phyloP scores from a whole-genome alignment of 2,113 vertebrate species.

The Eclectus roratus region DNA sequence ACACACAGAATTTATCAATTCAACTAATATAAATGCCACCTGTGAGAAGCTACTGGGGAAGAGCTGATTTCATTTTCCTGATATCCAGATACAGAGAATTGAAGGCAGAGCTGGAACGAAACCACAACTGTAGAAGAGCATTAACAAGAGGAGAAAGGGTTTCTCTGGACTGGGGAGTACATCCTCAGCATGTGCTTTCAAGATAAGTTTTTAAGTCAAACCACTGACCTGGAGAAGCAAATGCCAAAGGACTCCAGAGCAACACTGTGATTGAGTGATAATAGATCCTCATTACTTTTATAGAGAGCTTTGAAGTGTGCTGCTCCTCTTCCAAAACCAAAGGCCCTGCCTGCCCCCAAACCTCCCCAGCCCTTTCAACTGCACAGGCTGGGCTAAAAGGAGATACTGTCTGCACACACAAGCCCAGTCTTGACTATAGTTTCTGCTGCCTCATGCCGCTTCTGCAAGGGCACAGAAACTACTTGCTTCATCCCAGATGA shows the following conservation, averaged over 20 bases:
- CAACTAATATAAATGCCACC: background rate
- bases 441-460: background rate
- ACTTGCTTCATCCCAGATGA: background rate
- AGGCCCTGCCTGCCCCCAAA: background rate
- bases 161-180: background rate
- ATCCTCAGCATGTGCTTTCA: background rate
- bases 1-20: background rate
- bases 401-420: background rate
- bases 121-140: background rate
- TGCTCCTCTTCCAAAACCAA: background rate
- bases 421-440: background rate
- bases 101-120: background rate
- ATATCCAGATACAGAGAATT: background rate
- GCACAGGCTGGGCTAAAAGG: background rate
- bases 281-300: background rate
- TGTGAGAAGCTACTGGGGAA: background rate
- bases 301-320: background rate
- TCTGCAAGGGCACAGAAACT: background rate
- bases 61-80: background rate
- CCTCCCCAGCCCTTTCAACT: background rate
- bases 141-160: background rate
- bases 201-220: background rate
- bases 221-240: background rate
- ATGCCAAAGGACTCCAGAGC: background rate
- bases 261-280: fast-evolving